These are phyloP conservation scores for Paralichthys olivaceus DNA, from an alignment of 2,113 vertebrate species.

Conservation along the genomic window DNA sequence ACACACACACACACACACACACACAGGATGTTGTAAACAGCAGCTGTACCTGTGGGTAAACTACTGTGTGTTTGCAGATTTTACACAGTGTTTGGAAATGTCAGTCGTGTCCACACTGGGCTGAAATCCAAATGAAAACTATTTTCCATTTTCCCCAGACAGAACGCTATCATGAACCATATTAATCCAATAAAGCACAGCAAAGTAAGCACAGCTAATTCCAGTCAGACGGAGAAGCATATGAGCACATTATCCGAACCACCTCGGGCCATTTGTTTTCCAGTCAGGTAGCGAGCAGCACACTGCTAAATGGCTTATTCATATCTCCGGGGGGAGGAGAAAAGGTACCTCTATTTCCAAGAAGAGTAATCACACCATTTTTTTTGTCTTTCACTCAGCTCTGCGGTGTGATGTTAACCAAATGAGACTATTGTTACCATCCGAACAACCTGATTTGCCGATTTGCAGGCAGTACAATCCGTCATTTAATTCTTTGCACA, in stretches of 20 bases:
- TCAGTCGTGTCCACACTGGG: background rate
- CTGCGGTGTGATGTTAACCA: conserved; percentile 22
- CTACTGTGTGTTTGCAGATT: background rate
- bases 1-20: background rate
- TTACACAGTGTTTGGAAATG: background rate
- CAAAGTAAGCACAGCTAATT: conserved; percentile 33
- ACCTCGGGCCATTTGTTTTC: conserved; percentile 50
- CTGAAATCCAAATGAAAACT: background rate
- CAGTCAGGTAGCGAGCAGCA: conserved; percentile 48
- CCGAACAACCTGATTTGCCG: conserved; percentile 33
- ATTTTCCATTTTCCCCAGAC: background rate
- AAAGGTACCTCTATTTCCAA: conserved; percentile 25
- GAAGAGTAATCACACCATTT: conserved; percentile 37
- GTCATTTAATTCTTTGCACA: conserved; percentile 52
- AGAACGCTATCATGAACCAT: background rate
- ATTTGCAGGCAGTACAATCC: conserved; percentile 16
- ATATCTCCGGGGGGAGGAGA: conserved; percentile 5
- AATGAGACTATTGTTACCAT: conserved; percentile 46
- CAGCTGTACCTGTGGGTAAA: background rate
- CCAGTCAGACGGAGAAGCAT: conserved; percentile 10
- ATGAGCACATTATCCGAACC: conserved; percentile 27
- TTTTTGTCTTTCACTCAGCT: conserved; percentile 22
- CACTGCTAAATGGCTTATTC: conserved; percentile 15
- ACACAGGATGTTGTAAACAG: background rate
- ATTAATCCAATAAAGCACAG: background rate